Evolutionary conservation across 2,797 vertebrate species (phyloP).

Genomic region (Austrolebias charrua): DNA sequence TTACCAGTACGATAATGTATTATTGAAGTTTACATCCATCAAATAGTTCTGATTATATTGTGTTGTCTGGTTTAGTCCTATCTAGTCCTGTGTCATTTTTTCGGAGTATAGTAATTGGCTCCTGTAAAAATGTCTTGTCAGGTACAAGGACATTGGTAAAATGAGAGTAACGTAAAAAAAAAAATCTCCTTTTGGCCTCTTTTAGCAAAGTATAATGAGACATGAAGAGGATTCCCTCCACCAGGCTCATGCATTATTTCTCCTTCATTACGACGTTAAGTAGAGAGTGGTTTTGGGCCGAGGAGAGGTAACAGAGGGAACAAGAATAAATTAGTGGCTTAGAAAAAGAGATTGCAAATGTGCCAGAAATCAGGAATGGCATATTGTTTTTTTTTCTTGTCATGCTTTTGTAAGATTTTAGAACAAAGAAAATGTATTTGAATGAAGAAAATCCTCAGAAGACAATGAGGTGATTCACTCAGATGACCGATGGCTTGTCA

Average conservation of each 20-base stretch:
- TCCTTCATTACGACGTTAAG: constrained; percentile 56
- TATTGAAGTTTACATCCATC: constrained; percentile 12
- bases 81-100: constrained; percentile 13
- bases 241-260: constrained; percentile 66
- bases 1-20: constrained; percentile 8
- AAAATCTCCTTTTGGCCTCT: constrained; percentile 33
- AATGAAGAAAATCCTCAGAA: constrained; percentile 46
- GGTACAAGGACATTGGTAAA: constrained; percentile 57
- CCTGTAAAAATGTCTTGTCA: constrained; percentile 47
- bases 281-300: constrained; percentile 21
- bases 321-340: constrained; percentile 38
- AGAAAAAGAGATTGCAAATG: constrained; percentile 27
- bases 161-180: constrained; percentile 35
- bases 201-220: constrained; percentile 65
- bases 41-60: constrained; percentile 9
- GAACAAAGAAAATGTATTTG: constrained; percentile 54
- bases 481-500: constrained; percentile 58
- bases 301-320: constrained; percentile 37
- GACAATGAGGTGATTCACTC: constrained; percentile 40
- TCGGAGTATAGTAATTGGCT: constrained; percentile 36
- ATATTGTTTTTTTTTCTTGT: constrained; percentile 37
- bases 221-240: constrained; percentile 35
- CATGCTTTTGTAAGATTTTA: constrained; percentile 40
- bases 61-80: constrained; percentile 24
- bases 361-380: constrained; percentile 35